Evolutionary conservation across 2,113 vertebrate species (phyloP).

Genomic region (human (Homo sapiens)): GRCh38 chr14:105803001-105803500

Average conservation of each 20-base stretch:
- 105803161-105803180: background rate
- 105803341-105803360: background rate
- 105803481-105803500: background rate
- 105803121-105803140: background rate
- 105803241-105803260: background rate
- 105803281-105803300: background rate
- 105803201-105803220: background rate
- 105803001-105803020: background rate
- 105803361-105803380: background rate
- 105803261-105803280: background rate
- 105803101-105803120: background rate
- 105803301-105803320: background rate
- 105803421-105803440: background rate
- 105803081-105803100: background rate
- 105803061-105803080: background rate
- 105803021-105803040: background rate
- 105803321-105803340: background rate
- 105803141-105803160: background rate
- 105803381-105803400: background rate
- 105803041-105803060: background rate
- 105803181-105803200: background rate
- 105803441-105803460: background rate
- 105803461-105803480: background rate
- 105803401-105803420: background rate
- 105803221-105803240: background rate